phyloP scores from a whole-genome alignment of 2,888 invertebrate genomes.

The Spatulosminthurus flaviceps region DNA sequence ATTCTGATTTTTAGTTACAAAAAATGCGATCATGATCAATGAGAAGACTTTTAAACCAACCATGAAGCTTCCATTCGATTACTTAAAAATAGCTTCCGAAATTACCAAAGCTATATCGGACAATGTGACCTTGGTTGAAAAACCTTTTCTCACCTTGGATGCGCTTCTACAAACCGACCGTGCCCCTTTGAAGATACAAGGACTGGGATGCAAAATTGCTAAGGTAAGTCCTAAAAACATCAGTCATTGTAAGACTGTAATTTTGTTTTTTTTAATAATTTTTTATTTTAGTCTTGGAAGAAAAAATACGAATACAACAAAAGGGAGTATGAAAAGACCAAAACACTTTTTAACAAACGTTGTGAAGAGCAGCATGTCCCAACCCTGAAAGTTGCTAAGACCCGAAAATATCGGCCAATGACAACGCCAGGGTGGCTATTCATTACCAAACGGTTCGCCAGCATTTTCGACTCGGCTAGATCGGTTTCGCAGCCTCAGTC shows the following conservation, averaged over 20 bases:
- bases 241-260: neutral
- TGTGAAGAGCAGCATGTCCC: constrained; percentile 26
- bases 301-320: constrained; percentile 6
- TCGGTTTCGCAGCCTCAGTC: no score
- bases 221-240: no score
- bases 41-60: neutral
- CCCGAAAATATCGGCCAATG: constrained; percentile 16
- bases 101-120: neutral
- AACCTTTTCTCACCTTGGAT: constrained; percentile 38
- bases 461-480: constrained; percentile 10
- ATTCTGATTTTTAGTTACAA: constrained; percentile 20
- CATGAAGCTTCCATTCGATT: constrained; percentile 22
- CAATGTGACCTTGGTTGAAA: constrained; percentile 1
- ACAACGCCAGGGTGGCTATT: constrained; percentile 23
- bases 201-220: neutral
- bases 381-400: neutral
- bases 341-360: constrained; percentile 23
- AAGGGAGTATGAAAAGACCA: neutral
- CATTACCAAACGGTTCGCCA: neutral
- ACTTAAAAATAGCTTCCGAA: constrained; percentile 16
- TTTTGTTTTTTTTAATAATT: neutral
- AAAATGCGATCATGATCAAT: constrained; percentile 21
- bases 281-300: neutral
- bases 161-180: constrained; percentile 20
- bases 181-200: constrained; percentile 25